Evolutionary conservation across 2,113 vertebrate species (phyloP).

Genomic region (Cynoglossus semilaevis): DNA sequence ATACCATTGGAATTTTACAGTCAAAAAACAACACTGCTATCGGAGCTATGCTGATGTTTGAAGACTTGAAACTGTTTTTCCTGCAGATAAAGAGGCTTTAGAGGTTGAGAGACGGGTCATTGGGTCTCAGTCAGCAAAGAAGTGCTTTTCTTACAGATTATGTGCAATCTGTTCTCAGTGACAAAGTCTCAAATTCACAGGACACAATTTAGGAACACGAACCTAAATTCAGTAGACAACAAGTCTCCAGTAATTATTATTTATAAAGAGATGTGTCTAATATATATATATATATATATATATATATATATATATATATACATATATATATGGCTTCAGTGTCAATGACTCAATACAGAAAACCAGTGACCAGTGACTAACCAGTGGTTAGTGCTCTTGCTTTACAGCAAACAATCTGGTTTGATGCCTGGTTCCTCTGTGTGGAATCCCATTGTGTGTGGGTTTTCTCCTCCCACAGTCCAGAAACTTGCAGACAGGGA

Average conservation of each 20-base stretch:
- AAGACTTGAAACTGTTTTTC: constrained; percentile 26
- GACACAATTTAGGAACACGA: constrained; percentile 2
- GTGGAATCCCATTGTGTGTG: neutral
- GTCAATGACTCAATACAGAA: no score
- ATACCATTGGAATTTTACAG: constrained; percentile 18
- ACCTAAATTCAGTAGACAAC: no score
- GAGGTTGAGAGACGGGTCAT: constrained; percentile 50
- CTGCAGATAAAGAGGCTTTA: constrained; percentile 42
- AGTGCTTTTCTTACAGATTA: constrained; percentile 74
- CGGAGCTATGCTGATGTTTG: constrained; percentile 15
- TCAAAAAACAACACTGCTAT: constrained; percentile 6
- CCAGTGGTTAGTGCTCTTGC: no score
- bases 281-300: no score
- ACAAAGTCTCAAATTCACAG: constrained; percentile 21
- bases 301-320: neutral
- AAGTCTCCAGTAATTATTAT: no score
- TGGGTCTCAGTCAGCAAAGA: constrained; percentile 65
- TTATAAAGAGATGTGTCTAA: neutral
- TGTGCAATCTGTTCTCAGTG: constrained; percentile 67
- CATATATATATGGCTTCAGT: neutral
- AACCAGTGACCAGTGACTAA: no score
- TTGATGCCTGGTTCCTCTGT: no score
- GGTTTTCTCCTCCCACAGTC: neutral
- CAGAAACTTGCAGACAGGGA: no score
- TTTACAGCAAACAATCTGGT: no score